Evolutionary conservation across 2,888 invertebrate genomes (phyloP), one percentile per base, ranked within the genome.

Genomic region (Linnaemya tessellans): DNA sequence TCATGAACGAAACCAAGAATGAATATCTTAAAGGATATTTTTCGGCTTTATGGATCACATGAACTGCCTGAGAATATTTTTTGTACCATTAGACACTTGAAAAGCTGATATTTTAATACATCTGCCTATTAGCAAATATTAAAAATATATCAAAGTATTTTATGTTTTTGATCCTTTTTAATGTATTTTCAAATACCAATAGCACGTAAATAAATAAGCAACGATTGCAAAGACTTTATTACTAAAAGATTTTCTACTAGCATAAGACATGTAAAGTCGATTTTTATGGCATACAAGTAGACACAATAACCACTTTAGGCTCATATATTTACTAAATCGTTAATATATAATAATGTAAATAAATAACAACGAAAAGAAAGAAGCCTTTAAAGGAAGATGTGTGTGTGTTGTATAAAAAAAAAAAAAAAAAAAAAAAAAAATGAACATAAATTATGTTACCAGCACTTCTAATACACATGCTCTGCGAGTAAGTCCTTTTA

Each of bases 371-470:
- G n/a, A n/a, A 30, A 30, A 15, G 46, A 13, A 43, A 43, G 15
- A 46, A 35, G 43, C 43, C 15, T 38, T 54, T 58, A 41, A 68
- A 74, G 15, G 20, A 22, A 65, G 35, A 49, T 56, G 7, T 15
- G 20, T 30, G 30, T 30, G 30, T 49, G 77, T 54, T 30, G 38
- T 60, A 25, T 35, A 35, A 11, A n/a, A n/a, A 64, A 22, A 25
- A 64, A 20, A n/a, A n/a, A n/a, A n/a, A n/a, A n/a, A n/a, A n/a
- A n/a, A 20, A 64, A 62, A 22, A 25, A 13, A 9, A 1, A 8
- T 41, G 46, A 49, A 80, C 81, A 84, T 81, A 84, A 81, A 78
- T 84, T 78, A 81, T 79, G 43, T 74, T 43, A 64, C 49, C 49
- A 78, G 18, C 43, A 56, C 71, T 49, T 65, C 18, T 64, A 68